Conservation (phyloP, 2,888 invertebrate genomes). For the Rotaria macrura region DNA sequence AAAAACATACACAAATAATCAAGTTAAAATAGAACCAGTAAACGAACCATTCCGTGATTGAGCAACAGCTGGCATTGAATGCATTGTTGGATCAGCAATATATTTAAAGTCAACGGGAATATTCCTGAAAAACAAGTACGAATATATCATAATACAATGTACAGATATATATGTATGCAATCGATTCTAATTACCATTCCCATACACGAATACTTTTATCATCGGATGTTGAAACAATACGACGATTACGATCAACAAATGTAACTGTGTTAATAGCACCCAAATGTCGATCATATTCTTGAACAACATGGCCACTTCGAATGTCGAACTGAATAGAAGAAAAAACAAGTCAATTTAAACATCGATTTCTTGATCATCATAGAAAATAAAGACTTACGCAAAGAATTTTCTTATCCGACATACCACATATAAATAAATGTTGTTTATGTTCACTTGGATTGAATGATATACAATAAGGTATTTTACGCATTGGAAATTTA, state of each 20-base stretch:
- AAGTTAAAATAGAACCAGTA: conserved; percentile 35
- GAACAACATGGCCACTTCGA: conserved; percentile 81
- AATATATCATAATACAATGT: no score
- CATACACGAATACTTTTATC: conserved; percentile 96
- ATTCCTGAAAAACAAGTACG: conserved; percentile 38
- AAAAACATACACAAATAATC: background rate
- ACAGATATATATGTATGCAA: no score
- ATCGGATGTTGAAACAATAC: conserved; percentile 96
- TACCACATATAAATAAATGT: conserved; percentile 91
- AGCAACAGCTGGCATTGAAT: conserved; percentile 92
- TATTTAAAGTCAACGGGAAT: conserved; percentile 91
- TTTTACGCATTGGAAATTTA: conserved; percentile 83
- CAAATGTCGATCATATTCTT: conserved; percentile 94
- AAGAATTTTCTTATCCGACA: conserved; percentile 96
- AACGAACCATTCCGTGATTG: conserved; percentile 70
- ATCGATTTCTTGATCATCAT: no score
- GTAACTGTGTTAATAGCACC: conserved; percentile 98
- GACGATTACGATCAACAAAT: conserved; percentile 91
- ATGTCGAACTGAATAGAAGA: conserved; percentile 72
- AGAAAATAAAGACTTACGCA: conserved; percentile 61
- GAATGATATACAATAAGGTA: conserved; percentile 94
- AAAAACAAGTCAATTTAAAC: background rate
- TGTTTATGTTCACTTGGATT: conserved; percentile 94
- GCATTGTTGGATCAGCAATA: conserved; percentile 97
- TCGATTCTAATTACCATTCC: conserved; percentile 95